Evolutionary conservation across 2,888 invertebrate species (phyloP), one percentile per base, ranked within the genome.

Genomic region (Adelphocoris suturalis): DNA sequence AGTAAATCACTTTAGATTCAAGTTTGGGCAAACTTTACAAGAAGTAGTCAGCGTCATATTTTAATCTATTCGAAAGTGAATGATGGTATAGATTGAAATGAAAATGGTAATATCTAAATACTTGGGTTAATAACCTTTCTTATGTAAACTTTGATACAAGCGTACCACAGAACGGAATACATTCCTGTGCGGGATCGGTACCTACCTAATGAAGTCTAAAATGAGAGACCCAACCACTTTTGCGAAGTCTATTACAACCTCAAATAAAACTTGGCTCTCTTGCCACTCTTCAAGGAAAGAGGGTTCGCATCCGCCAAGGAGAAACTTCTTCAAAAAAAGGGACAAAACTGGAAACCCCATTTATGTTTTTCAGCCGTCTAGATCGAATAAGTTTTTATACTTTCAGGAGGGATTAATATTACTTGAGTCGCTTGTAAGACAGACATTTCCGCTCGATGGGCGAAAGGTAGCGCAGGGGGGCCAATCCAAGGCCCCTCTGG

Each of bases 321-420:
- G 27, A 68, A 68, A 23, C 68, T 68, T 68, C 68, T 68, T 68
- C 9, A 23, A 23, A 68, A 27, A 68, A 19, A 14, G 78, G 37
- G 78, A 47, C 47, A 37, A 37, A 78, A 47, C 37, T 46, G 78
- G 78, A 78, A 78, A 78, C 46, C 47, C 37, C 47, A 78, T 78
- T 78, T 78, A 78, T 78, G 46, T 78, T 78, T 78, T 78, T 78
- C 78, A 37, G 78, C 19, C 78, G 11, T 78, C 78, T 78, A 78
- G 78, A 78, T 78, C 78, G 37, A 78, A 78, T 78, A 78, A 78
- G 78, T 78, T 78, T 78, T 47, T 78, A 37, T 37, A 78, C 78
- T 47, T 46, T 78, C 78, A 47, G 78, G 46, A 46, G n/a, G 28
- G 78, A 78, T 78, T 78, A 78, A 78, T 28, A 78, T 47, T 78